Evolutionary conservation across 2,888 invertebrate genomes (phyloP).

Genomic region (Nysson spinosus): DNA sequence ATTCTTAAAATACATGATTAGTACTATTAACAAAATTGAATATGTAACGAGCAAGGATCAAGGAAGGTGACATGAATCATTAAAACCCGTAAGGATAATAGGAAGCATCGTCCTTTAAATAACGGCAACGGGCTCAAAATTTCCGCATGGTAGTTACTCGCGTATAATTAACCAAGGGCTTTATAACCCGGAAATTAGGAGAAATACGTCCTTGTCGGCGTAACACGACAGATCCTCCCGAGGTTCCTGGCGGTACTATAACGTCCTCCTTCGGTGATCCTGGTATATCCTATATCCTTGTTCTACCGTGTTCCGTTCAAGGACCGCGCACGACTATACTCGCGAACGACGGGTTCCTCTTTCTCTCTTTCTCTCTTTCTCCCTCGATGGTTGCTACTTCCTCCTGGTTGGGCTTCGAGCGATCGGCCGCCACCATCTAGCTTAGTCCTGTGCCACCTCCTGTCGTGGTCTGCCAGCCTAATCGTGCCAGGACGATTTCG

Average conservation of each 20-base stretch:
- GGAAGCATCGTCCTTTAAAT: no score
- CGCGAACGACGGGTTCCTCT: background rate
- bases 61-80: no score
- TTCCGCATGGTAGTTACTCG: no score
- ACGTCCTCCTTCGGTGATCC: constrained; percentile 20
- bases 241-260: constrained; percentile 11
- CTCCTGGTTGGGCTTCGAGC: constrained; percentile 27
- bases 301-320: constrained; percentile 40
- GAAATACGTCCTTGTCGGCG: constrained; percentile 15
- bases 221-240: background rate
- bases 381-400: constrained; percentile 8
- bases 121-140: no score
- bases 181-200: constrained; percentile 29
- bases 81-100: no score
- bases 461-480: constrained; percentile 69
- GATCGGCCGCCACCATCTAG: constrained; percentile 46
- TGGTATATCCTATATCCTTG: constrained; percentile 29
- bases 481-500: constrained; percentile 74
- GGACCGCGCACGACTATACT: constrained; percentile 36
- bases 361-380: constrained; percentile 7
- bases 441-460: constrained; percentile 76
- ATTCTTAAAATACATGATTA: no score
- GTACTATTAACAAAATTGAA: no score
- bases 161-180: constrained; percentile 12
- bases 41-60: no score